Base-by-base conservation (phyloP, 1,140 invertebrate species). In the Drosophila bifasciata region DNA sequence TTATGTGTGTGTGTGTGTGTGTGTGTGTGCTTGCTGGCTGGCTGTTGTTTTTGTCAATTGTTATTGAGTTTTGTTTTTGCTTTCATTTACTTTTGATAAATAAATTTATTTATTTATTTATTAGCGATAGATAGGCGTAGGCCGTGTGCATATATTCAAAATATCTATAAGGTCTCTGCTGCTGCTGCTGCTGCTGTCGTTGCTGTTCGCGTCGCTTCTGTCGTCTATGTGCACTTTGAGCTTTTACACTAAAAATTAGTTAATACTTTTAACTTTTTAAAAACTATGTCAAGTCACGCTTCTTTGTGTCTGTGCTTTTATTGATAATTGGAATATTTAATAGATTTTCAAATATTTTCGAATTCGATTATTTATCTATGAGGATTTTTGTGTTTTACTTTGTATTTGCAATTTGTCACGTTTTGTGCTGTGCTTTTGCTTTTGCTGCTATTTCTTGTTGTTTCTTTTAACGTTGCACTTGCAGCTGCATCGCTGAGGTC, bases 31-130 rank as follows among this genome's bases (percentile, higher is more conserved):
- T 17, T n/a, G 53, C 28, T 28, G 4, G 32, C 32, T 36, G 32
- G 32, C 32, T 36, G 32, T 53, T 41, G 40, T 11, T 74, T 57
- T 32, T 84, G 52, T 67, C 58, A 56, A 55, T 70, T 86, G 70
- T 73, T 71, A 61, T 72, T 68, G 58, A 59, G 46, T 74, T 73
- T 71, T 40, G 49, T 43, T 78, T 77, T 79, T 66, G 79, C 71
- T 79, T 84, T 78, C 40, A 72, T 68, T 58, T 60, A 56, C 50
- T 53, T 52, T 32, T 36, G 23, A 75, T 75, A 75, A 76, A 77
- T 77, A 36, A 36, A 36, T 13, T 4, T 36, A 36, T 36, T 36
- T 36, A 36, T 36, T 36, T 36, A 13, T 36, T 55, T 51, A 76
- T 49, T 48, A 41, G 28, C 71, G 71, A 75, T 75, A 66, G 59